phyloP scores from a whole-genome alignment of 2,797 vertebrate genomes.

The Apodemus agrarius region DNA sequence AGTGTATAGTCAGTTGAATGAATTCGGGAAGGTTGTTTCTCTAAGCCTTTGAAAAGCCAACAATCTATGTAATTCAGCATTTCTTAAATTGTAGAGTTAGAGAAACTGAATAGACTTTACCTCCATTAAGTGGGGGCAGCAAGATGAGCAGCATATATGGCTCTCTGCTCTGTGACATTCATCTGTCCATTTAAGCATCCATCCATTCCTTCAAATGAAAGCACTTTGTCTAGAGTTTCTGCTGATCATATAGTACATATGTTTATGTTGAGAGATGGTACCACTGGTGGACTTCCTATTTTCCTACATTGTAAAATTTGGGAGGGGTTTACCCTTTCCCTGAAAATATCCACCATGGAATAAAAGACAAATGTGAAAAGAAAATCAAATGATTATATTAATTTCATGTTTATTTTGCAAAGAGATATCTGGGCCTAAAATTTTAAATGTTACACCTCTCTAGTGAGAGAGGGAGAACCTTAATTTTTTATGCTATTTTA shows the following conservation, averaged over 20 bases:
- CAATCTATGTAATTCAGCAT: constrained; percentile 6
- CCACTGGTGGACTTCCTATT: constrained; percentile 54
- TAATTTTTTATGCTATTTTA: constrained; percentile 80
- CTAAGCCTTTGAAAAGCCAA: constrained; percentile 59
- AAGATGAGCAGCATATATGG: constrained; percentile 51
- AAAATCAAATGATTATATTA: constrained; percentile 54
- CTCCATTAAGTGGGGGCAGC: constrained; percentile 64
- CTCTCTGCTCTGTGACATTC: constrained; percentile 66
- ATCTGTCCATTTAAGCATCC: constrained; percentile 45
- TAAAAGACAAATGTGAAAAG: constrained; percentile 57
- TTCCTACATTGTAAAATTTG: constrained; percentile 10
- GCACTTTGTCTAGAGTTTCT: constrained; percentile 71
- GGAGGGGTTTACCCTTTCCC: not conserved
- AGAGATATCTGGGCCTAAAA: constrained; percentile 61
- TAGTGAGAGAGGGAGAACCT: constrained; percentile 67
- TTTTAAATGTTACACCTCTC: constrained; percentile 70
- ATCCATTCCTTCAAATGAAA: constrained; percentile 77
- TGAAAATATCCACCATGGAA: not conserved
- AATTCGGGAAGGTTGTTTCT: constrained; percentile 60
- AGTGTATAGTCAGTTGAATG: constrained; percentile 64
- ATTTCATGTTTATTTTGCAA: constrained; percentile 47
- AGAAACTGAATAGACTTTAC: constrained; percentile 58
- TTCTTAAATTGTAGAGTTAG: constrained; percentile 57
- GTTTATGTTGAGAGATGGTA: constrained; percentile 52
- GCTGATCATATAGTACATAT: constrained; percentile 43